Conservation (phyloP, 1,140 invertebrate genomes). For the Lordiphosa mommai region DNA sequence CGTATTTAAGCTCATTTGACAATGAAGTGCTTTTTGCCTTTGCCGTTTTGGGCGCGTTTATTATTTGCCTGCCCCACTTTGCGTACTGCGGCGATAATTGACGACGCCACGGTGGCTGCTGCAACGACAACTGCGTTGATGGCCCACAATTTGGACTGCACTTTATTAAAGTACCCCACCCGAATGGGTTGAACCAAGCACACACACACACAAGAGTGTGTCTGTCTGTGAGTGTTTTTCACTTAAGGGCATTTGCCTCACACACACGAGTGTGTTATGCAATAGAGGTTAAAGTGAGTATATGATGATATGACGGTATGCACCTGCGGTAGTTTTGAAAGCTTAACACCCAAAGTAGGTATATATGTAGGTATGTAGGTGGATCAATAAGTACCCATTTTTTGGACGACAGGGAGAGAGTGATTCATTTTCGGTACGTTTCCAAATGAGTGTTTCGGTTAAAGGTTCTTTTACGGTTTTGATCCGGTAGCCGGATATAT, state of each 20-base stretch:
- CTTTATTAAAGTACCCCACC: slow-evolving; percentile 67
- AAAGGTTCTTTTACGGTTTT: too few species aligned
- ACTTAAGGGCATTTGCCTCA: slow-evolving; percentile 38
- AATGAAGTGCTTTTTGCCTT: slow-evolving; percentile 55
- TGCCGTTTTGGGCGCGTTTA: slow-evolving; percentile 59
- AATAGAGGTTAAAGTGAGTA: slow-evolving; percentile 17
- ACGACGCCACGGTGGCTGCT: slow-evolving; percentile 73
- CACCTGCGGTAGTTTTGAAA: slow-evolving; percentile 12
- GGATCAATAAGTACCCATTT: too few species aligned
- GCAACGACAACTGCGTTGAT: slow-evolving; percentile 31
- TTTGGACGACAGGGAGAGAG: too few species aligned
- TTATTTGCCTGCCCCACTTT: slow-evolving; percentile 74
- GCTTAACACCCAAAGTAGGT: too few species aligned
- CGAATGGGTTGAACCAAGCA: not conserved
- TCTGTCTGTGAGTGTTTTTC: slow-evolving; percentile 60
- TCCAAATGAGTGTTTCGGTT: too few species aligned
- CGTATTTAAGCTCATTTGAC: slow-evolving; percentile 71
- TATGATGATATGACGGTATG: not conserved
- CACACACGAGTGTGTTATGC: slow-evolving; percentile 43
- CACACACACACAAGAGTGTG: slow-evolving; percentile 20
- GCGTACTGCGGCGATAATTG: slow-evolving; percentile 64
- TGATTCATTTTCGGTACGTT: too few species aligned
- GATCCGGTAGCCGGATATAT: too few species aligned
- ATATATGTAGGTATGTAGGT: too few species aligned
- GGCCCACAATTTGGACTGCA: slow-evolving; percentile 60